Percentiles rank a stretch among this genome's conserved stretches.
Evolutionary conservation across 1,140 invertebrate genomes (phyloP).

Genomic region (Drosophila sucinea): DNA sequence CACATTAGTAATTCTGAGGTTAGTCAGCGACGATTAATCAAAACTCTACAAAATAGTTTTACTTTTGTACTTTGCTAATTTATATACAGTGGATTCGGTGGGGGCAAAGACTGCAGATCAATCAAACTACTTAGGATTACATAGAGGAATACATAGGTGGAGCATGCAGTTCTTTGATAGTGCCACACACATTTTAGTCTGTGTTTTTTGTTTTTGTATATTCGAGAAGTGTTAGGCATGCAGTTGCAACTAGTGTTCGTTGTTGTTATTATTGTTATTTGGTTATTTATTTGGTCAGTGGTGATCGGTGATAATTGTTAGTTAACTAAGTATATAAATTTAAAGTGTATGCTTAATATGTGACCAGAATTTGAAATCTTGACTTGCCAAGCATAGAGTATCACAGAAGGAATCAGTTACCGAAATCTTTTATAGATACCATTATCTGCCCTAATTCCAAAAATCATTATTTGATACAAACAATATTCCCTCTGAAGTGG

Average conservation of each 20-base stretch:
- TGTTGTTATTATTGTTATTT: neutral
- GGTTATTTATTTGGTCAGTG: neutral
- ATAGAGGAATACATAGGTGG: neutral
- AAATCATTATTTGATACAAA: too few species aligned
- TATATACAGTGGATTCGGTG: conserved; percentile 33
- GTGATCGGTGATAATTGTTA: conserved; percentile 10
- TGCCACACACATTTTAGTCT: conserved; percentile 18
- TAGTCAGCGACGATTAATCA: conserved; percentile 38
- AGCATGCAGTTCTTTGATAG: conserved; percentile 5
- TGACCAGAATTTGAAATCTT: neutral
- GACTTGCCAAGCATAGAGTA: neutral
- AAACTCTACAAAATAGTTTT: conserved; percentile 31
- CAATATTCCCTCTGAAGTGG: too few species aligned
- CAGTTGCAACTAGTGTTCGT: conserved; percentile 38
- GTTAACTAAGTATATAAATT: neutral
- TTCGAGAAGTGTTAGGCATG: conserved; percentile 12
- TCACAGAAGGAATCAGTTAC: neutral
- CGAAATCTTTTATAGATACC: too few species aligned
- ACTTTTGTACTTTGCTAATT: conserved; percentile 15
- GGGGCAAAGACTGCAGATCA: conserved; percentile 14
- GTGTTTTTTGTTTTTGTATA: neutral
- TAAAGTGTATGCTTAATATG: neutral
- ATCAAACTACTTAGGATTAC: neutral
- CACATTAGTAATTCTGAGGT: conserved; percentile 52
- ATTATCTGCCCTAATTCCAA: too few species aligned